phyloP scores from a whole-genome alignment of 2,113 vertebrate species.

The Eulacestoma nigropectus region DNA sequence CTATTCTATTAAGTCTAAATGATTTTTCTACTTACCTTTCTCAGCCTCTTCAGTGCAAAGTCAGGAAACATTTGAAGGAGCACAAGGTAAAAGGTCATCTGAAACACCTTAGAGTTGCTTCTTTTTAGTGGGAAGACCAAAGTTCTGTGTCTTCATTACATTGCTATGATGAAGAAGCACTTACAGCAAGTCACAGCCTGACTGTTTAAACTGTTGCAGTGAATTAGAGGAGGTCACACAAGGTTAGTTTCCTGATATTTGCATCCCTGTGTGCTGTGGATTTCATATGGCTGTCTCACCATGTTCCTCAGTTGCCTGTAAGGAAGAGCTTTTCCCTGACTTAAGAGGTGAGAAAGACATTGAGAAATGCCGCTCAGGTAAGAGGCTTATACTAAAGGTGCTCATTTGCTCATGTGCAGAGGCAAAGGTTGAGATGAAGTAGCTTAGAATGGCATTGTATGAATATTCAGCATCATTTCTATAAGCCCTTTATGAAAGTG shows the following conservation, averaged over 20 bases:
- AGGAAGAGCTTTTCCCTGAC: neutral
- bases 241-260: neutral
- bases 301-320: neutral
- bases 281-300: neutral
- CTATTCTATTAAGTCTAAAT: neutral
- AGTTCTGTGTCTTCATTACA: neutral
- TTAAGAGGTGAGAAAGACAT: neutral
- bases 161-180: neutral
- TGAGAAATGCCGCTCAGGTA: neutral
- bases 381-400: neutral
- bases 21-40: neutral
- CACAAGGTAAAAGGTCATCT: neutral
- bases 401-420: neutral
- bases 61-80: neutral
- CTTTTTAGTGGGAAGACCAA: neutral
- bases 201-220: neutral
- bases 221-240: neutral
- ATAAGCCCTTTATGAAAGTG: neutral
- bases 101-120: neutral
- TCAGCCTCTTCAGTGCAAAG: neutral
- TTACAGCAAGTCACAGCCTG: neutral
- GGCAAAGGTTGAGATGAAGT: neutral
- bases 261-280: neutral
- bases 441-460: neutral
- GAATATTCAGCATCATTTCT: neutral